Percentiles rank a stretch among this genome's conserved stretches.
Evolutionary conservation across 2,888 invertebrate genomes (phyloP).

Genomic region (Pachydiplax longipennis): DNA sequence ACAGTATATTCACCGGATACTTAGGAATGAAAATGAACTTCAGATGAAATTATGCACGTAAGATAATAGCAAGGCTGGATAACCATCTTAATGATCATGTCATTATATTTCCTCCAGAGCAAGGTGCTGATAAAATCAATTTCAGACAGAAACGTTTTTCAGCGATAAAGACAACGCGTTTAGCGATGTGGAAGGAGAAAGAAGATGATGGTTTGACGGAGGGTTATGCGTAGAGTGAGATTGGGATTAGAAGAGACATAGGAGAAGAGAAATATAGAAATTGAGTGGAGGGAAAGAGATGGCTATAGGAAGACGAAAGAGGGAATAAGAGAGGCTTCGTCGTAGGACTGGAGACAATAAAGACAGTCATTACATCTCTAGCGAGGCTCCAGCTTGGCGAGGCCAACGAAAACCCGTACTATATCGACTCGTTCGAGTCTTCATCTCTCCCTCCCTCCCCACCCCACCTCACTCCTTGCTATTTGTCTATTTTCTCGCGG

Average conservation of each 20-base stretch:
- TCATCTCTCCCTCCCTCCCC: slow-evolving; percentile 6
- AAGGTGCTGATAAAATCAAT: no score
- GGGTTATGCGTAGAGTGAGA: no score
- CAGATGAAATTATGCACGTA: no score
- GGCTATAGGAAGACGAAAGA: background rate
- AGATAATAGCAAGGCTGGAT: no score
- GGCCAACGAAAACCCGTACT: background rate
- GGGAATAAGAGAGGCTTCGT: background rate
- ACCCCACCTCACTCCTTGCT: background rate
- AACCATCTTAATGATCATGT: no score
- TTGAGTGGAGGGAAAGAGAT: background rate
- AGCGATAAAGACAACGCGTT: no score
- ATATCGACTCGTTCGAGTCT: slow-evolving; percentile 21
- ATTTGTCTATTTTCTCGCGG: background rate
- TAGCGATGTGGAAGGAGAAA: no score
- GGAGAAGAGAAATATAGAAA: background rate
- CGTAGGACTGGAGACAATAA: slow-evolving; percentile 30
- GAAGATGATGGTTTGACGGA: no score
- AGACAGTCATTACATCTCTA: slow-evolving; percentile 43
- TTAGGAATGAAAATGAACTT: no score
- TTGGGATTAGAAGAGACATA: background rate
- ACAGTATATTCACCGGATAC: no score
- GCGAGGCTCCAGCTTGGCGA: background rate
- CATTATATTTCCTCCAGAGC: no score
- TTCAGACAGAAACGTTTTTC: no score